Conservation (phyloP, 2,113 vertebrate species). For the Oenanthe oenanthe region DNA sequence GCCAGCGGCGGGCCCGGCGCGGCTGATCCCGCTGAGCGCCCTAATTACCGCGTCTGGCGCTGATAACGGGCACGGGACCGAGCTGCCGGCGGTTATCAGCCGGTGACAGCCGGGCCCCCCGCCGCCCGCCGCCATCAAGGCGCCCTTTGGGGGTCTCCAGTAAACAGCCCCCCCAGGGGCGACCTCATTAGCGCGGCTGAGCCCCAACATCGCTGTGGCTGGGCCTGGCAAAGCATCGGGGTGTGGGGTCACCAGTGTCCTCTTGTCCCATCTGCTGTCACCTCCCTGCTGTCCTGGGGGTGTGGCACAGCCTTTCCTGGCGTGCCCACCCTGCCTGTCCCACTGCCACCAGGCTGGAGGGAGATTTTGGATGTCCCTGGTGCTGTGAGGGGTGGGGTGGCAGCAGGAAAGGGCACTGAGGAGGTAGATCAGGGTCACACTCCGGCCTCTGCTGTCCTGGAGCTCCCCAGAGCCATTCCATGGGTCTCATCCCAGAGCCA, state of each 20-base stretch:
- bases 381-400: accelerated
- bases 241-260: background rate
- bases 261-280: background rate
- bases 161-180: background rate
- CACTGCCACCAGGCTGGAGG: accelerated
- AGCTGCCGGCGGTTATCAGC: slow-evolving; percentile 44
- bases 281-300: background rate
- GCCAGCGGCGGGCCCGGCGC: background rate
- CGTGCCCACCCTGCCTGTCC: accelerated
- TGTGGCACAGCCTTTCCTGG: background rate
- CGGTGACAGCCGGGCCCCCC: slow-evolving; percentile 33
- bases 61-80: slow-evolving; percentile 43
- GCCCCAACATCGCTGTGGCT: accelerated
- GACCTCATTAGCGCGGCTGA: background rate
- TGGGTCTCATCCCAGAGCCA: background rate
- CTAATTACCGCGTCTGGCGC: slow-evolving; percentile 56
- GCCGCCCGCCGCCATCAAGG: slow-evolving; percentile 11
- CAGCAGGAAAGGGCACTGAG: background rate
- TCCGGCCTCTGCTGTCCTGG: accelerated
- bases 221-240: background rate
- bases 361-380: background rate
- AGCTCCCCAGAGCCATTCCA: accelerated
- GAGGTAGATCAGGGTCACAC: background rate
- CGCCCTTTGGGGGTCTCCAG: background rate
- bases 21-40: slow-evolving; percentile 44